A percentile compares a stretch with the other conserved stretches of the same genome.
These are phyloP conservation scores for Eupithecia exiguata DNA, from an alignment of 2,888 invertebrate species.

Conservation along the genomic window DNA sequence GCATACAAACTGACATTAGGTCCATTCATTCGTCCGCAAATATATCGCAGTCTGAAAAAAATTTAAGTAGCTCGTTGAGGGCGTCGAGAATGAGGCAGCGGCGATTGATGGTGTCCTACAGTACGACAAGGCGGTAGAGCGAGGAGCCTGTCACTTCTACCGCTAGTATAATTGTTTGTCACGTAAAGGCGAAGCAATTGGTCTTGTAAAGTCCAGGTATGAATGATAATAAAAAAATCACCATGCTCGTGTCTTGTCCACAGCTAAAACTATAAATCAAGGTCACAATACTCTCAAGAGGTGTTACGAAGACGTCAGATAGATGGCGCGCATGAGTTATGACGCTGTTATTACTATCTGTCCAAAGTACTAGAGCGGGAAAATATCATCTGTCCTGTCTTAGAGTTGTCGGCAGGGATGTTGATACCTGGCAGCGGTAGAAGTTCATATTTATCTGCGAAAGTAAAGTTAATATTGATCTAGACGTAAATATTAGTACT, in stretches of 20 bases:
- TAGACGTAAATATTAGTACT: too few species aligned
- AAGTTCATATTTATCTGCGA: not conserved
- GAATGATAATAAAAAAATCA: not conserved
- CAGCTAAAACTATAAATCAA: not conserved
- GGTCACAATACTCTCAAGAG: constrained; percentile 19
- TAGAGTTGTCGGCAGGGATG: not conserved
- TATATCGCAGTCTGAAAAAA: too few species aligned
- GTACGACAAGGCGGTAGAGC: too few species aligned
- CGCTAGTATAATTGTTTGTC: too few species aligned
- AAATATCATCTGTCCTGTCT: not conserved
- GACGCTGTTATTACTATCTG: constrained; percentile 24
- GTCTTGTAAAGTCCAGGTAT: too few species aligned
- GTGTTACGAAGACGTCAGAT: constrained; percentile 21
- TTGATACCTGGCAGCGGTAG: not conserved
- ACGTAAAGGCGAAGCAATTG: too few species aligned
- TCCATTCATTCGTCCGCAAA: too few species aligned
- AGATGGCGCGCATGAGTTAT: constrained; percentile 27
- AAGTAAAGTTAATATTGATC: not conserved
- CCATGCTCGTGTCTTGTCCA: not conserved
- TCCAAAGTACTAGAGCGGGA: not conserved
- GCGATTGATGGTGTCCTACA: too few species aligned
- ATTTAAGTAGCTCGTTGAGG: too few species aligned
- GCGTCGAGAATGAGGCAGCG: too few species aligned
- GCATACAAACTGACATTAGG: too few species aligned
- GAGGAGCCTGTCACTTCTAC: too few species aligned